Percentiles rank a stretch among this genome's conserved stretches.
Conservation (phyloP, 2,888 invertebrate genomes). For the Protonemura montana region DNA sequence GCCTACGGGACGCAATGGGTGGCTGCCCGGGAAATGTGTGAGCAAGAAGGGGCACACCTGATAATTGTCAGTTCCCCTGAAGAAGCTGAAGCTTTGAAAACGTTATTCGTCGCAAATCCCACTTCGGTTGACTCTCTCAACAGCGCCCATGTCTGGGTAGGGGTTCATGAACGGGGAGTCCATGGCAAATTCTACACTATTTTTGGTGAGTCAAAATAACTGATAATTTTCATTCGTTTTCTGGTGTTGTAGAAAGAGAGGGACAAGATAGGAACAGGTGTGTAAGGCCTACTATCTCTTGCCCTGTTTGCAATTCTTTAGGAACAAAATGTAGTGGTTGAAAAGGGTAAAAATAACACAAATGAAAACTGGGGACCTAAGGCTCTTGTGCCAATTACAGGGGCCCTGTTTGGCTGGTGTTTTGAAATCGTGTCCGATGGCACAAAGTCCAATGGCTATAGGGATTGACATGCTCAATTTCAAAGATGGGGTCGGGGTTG, state of each 20-base stretch:
- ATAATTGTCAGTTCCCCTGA: not conserved
- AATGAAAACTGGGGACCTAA: too few species aligned
- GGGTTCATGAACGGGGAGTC: not conserved
- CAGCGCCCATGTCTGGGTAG: conserved; percentile 7
- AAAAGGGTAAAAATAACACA: not conserved
- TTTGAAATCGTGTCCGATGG: too few species aligned
- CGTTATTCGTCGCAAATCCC: not conserved
- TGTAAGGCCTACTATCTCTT: too few species aligned
- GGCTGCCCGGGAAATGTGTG: not conserved
- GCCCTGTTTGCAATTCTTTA: not conserved
- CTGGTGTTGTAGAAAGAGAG: too few species aligned
- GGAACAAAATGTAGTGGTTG: not conserved
- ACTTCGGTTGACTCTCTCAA: not conserved
- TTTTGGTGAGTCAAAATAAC: not conserved
- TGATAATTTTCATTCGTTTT: not conserved
- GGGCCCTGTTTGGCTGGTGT: too few species aligned
- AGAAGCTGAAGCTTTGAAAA: not conserved
- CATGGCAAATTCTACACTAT: conserved; percentile 23
- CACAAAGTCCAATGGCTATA: too few species aligned
- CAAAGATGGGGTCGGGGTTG: too few species aligned
- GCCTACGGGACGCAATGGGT: not conserved
- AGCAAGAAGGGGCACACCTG: not conserved
- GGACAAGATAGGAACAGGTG: too few species aligned
- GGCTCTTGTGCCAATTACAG: too few species aligned
- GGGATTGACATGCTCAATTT: too few species aligned